Base-by-base conservation (phyloP, 2,888 invertebrate species). In the Aproaerema taeniolella region DNA sequence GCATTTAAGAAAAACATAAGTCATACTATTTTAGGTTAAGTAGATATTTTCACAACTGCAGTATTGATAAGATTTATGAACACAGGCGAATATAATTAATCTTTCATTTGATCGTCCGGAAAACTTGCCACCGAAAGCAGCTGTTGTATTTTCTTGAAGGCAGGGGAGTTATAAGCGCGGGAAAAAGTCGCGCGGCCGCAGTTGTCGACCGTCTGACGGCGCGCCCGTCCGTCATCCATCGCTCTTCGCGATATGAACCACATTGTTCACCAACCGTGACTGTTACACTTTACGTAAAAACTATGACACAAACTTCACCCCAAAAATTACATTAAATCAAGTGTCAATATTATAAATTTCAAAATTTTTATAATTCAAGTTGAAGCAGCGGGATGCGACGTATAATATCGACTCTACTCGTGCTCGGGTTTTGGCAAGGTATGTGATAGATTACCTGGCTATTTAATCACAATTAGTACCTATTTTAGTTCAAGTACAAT, bases 401-500 rank as follows among this genome's bases (percentile, higher is more conserved):
- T 40, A 39, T 54, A 37, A 40, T 67, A 46, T 49, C 50, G 13
- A 45, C 50, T 38, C 42, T 70, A 45, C 57, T 72, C 39, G 62
- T 67, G 50, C 55, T 76, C 45, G 66, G 64, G 45, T 48, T 78
- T 55, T 62, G 72, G 50, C 76, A 77, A 76, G 82, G 81, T 82
- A 75, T 25, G 70, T 62, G 14, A 39, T 15, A 29, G 26, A 41
- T 38, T 39, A n/a, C 5, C 7, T 4, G 7, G 20, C n/a, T n/a
- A n/a, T n/a, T n/a, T n/a, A n/a, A n/a, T n/a, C n/a, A n/a, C n/a
- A n/a, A n/a, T n/a, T n/a, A n/a, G n/a, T n/a, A n/a, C n/a, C n/a
- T n/a, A n/a, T n/a, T n/a, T n/a, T n/a, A n/a, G n/a, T n/a, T n/a
- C n/a, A n/a, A n/a, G n/a, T n/a, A n/a, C n/a, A n/a, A n/a, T n/a